Conservation (phyloP, 2,888 invertebrate species). For the Oxytorus armatus region DNA sequence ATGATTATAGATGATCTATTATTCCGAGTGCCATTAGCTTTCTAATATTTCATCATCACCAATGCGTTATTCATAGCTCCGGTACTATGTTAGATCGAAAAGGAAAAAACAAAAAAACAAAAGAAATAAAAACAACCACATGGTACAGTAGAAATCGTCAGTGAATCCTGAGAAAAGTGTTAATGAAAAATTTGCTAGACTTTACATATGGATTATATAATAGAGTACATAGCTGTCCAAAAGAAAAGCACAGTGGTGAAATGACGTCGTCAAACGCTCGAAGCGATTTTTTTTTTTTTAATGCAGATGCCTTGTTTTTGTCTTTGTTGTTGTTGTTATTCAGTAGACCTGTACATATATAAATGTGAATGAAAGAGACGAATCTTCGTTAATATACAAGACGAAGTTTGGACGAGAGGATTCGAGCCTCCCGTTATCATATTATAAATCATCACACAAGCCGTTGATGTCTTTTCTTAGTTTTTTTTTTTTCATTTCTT, state of each 20-base stretch:
- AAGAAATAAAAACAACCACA: conserved; percentile 43
- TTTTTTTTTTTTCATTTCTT: no score
- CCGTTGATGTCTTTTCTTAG: conserved; percentile 34
- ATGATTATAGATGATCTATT: conserved; percentile 9
- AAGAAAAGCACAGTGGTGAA: conserved; percentile 51
- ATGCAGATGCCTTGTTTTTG: conserved; percentile 26
- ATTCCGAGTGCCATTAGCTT: conserved; percentile 27
- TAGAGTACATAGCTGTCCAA: conserved; percentile 41
- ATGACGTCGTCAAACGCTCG: conserved; percentile 51
- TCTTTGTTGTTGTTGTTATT: conserved; percentile 58
- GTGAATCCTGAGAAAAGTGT: conserved; percentile 49
- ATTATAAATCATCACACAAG: conserved; percentile 14
- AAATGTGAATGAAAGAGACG: conserved; percentile 38
- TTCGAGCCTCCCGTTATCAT: conserved; percentile 28
- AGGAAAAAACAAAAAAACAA: conserved; percentile 25
- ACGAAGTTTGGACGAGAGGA: conserved; percentile 48
- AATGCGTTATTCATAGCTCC: conserved; percentile 61
- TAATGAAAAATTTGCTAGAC: conserved; percentile 55
- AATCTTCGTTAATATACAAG: conserved; percentile 54
- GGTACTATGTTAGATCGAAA: conserved; percentile 49
- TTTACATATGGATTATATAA: conserved; percentile 26
- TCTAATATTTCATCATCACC: conserved; percentile 45
- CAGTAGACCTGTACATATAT: conserved; percentile 22
- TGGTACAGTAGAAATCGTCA: conserved; percentile 28
- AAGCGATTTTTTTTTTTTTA: conserved; percentile 54